Conservation (phyloP, 2,797 vertebrate species). For the Saguinus oedipus region DNA sequence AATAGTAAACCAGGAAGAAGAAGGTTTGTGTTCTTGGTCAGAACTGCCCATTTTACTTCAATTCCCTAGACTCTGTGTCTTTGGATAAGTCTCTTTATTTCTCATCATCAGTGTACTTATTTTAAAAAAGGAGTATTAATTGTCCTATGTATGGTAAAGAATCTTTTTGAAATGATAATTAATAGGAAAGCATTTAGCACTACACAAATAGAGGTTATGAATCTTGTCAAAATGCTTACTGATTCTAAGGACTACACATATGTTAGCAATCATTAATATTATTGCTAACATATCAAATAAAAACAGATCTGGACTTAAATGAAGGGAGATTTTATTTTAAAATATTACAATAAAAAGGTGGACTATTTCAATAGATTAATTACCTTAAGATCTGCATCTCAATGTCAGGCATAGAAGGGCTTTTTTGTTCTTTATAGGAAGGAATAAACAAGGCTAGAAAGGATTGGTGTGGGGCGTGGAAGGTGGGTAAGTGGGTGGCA, state of each 20-base stretch:
- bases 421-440: neutral
- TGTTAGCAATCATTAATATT: slow-evolving; percentile 52
- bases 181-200: slow-evolving; percentile 11
- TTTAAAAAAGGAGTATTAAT: slow-evolving; percentile 10
- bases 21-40: neutral
- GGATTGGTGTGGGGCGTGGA: neutral
- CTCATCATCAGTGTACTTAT: neutral
- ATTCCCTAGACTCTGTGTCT: neutral
- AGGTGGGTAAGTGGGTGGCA: neutral
- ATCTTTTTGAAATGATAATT: slow-evolving; percentile 36
- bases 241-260: slow-evolving; percentile 42
- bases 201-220: slow-evolving; percentile 33
- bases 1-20: neutral
- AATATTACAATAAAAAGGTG: neutral
- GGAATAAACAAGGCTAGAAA: neutral
- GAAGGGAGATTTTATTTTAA: neutral
- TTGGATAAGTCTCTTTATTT: neutral
- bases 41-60: neutral
- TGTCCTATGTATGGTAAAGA: neutral
- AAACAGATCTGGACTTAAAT: neutral
- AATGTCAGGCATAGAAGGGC: neutral
- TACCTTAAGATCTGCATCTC: neutral
- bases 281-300: neutral
- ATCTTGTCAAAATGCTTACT: slow-evolving; percentile 53
- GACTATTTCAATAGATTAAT: neutral